Percentiles rank a stretch among this genome's conserved stretches.
These are phyloP conservation scores for Liodrosophila aerea DNA, from an alignment of 2,888 invertebrate species.

Conservation along the genomic window DNA sequence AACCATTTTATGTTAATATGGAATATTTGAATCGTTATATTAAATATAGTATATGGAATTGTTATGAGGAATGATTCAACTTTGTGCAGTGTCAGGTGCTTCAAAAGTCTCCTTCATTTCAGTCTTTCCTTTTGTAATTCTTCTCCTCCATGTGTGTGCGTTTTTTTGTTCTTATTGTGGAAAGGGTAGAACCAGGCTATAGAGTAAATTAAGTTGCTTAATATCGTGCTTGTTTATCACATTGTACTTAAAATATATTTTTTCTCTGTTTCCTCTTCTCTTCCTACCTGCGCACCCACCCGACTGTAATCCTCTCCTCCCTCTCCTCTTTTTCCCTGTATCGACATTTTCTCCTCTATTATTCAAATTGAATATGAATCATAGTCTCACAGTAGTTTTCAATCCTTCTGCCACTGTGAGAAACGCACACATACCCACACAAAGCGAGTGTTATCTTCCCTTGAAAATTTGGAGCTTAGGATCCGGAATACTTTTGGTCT, in stretches of 20 bases:
- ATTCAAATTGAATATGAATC: constrained; percentile 1
- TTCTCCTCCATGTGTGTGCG: no score
- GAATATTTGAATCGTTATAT: no score
- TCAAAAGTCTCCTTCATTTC: no score
- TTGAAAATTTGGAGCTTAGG: no score
- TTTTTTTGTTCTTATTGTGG: no score
- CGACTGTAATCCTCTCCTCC: constrained; percentile 6
- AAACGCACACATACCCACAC: constrained; percentile 7
- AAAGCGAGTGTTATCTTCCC: neutral
- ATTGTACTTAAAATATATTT: constrained; percentile 24
- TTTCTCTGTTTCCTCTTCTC: constrained; percentile 39
- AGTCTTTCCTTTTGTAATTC: no score
- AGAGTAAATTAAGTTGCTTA: neutral
- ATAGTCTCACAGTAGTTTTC: constrained; percentile 2
- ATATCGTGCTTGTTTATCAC: constrained; percentile 11
- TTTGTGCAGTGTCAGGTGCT: no score
- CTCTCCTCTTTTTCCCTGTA: neutral
- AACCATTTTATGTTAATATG: no score
- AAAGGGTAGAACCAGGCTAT: no score
- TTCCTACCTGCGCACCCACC: constrained; percentile 29
- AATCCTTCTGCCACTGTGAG: neutral
- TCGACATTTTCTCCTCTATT: neutral
- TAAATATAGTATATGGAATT: no score
- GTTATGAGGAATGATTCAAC: no score
- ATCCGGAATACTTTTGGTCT: no score